Base-by-base conservation (phyloP, 1,140 invertebrate genomes). In the Dermatophagoides farinae region DNA sequence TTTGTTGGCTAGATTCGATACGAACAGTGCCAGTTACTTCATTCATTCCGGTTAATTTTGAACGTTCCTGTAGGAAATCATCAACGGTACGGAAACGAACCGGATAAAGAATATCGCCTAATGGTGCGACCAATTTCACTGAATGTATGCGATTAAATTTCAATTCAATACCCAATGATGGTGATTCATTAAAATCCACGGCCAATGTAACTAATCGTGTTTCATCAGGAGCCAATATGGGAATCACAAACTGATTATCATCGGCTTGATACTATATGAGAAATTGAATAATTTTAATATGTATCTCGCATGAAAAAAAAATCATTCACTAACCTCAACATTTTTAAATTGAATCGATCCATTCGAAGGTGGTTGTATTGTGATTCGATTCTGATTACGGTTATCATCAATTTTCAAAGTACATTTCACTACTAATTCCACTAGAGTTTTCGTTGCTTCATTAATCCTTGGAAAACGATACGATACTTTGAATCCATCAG, bases 161-260 rank as follows among this genome's bases (percentile, higher is more conserved):
- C 37, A 95, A 76, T 66, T 86, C 82, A 71, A 95, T 84, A 6
- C 86, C 82, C 0, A 85, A 79, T 72, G 92, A 88, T 49, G 85
- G 90, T 5, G 86, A 88, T 71, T 97, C 92, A 65, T 88, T 90
- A 70, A 90, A 97, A 75, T 97, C 90, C 25, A 96, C 79, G 14
- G 88, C 89, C 63, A 95, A 71, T 0, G 82, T 80, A 18, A 70
- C 69, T 37, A 67, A 66, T 4, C 65, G 66, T 8, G 65, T 67
- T 37, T 69, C 68, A 47, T 68, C 68, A 1, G 78, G 78, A 31
- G 78, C 77, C 18, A 84, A 71, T 46, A 50, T 1, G 5, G 41
- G 12, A 1, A 18, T 43, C n/a, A 74, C 65, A 47, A 65, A 4
- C 16, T 23, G 25, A 38, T 12, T 71, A 72, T 64, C 18, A 66